Evolutionary conservation across 2,888 invertebrate genomes (phyloP).

Genomic region (Dexiosoma caninum): DNA sequence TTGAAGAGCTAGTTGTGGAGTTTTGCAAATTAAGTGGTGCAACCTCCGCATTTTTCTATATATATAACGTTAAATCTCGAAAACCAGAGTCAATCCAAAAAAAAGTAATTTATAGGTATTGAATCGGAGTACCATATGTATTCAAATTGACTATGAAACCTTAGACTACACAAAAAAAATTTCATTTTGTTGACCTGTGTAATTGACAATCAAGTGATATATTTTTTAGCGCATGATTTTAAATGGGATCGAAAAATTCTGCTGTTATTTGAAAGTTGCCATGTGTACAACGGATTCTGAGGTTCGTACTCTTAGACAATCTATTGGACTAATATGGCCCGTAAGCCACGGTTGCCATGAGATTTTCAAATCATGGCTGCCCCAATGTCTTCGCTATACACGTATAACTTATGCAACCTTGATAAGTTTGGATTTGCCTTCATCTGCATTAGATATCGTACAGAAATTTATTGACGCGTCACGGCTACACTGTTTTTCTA

Average conservation of each 20-base stretch:
- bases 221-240: conserved; percentile 85
- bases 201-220: too few species aligned
- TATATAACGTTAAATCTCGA: too few species aligned
- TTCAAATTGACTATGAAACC: too few species aligned
- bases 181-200: too few species aligned
- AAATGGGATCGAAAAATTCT: conserved; percentile 86
- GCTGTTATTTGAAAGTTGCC: conserved; percentile 85
- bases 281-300: conserved; percentile 83
- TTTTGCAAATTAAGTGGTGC: too few species aligned
- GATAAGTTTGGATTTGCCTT: conserved; percentile 90
- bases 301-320: conserved; percentile 76
- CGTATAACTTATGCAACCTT: conserved; percentile 89
- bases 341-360: conserved; percentile 80
- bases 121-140: too few species aligned
- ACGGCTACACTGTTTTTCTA: conserved; percentile 89
- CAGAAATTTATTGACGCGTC: conserved; percentile 91
- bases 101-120: too few species aligned
- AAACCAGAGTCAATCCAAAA: too few species aligned
- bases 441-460: conserved; percentile 91
- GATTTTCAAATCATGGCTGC: conserved; percentile 84
- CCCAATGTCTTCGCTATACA: conserved; percentile 88
- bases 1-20: too few species aligned
- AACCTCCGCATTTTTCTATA: too few species aligned
- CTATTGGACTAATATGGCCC: conserved; percentile 75
- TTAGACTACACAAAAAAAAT: too few species aligned